phyloP scores from a whole-genome alignment of 2,888 invertebrate species.

The Blera fallax region DNA sequence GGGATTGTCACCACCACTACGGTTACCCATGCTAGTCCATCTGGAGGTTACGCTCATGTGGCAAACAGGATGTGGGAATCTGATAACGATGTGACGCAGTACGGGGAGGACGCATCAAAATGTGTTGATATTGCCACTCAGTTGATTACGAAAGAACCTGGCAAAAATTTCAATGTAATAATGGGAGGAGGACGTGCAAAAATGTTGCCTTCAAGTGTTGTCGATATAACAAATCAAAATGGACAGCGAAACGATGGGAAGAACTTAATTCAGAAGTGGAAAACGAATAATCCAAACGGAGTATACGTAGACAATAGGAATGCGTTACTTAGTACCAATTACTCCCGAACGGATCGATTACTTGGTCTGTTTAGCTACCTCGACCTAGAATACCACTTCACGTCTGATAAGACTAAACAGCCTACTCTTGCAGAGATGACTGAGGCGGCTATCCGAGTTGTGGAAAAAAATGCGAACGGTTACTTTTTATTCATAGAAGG shows the following conservation, averaged over 20 bases:
- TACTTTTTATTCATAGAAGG: slow-evolving; percentile 85
- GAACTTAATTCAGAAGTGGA: slow-evolving; percentile 87
- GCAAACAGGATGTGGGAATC: slow-evolving; percentile 88
- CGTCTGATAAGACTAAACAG: slow-evolving; percentile 81
- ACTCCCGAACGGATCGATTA: slow-evolving; percentile 82
- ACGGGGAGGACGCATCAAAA: slow-evolving; percentile 64
- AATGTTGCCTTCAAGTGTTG: slow-evolving; percentile 84
- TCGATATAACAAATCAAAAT: slow-evolving; percentile 80
- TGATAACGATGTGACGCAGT: slow-evolving; percentile 83
- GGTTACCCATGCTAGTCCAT: slow-evolving; percentile 91
- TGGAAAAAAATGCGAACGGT: slow-evolving; percentile 84
- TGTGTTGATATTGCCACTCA: slow-evolving; percentile 90
- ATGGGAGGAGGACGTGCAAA: slow-evolving; percentile 89
- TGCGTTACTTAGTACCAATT: slow-evolving; percentile 83
- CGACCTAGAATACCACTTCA: slow-evolving; percentile 84
- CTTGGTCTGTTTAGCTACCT: slow-evolving; percentile 83
- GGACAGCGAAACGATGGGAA: slow-evolving; percentile 85
- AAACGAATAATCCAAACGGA: slow-evolving; percentile 82
- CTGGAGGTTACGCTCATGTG: slow-evolving; percentile 85
- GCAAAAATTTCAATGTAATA: slow-evolving; percentile 87
- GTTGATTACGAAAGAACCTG: slow-evolving; percentile 86
- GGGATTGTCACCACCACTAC: slow-evolving; percentile 90
- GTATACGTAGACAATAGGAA: slow-evolving; percentile 84
- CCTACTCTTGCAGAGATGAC: slow-evolving; percentile 87
- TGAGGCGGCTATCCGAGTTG: slow-evolving; percentile 84